A percentile compares a stretch with the other conserved stretches of the same genome.
Conservation (phyloP, 2,113 vertebrate genomes). For the Cyanocitta stelleri region DNA sequence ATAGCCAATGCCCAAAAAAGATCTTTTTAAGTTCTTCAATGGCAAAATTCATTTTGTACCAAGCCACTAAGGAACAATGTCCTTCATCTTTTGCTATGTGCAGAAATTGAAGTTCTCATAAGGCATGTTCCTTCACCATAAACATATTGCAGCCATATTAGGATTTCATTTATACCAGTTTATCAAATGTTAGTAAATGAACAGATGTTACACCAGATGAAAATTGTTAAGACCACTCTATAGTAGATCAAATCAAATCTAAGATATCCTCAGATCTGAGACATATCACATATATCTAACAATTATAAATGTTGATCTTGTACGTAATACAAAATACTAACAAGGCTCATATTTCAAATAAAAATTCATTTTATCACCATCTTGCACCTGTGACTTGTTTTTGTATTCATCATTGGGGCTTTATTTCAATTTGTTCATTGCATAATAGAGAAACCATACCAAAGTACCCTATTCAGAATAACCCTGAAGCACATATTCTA, state of each 20-base stretch:
- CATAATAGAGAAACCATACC: not conserved
- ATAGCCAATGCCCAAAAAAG: not conserved
- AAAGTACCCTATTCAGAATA: not conserved
- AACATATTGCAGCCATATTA: not conserved
- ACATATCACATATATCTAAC: not conserved
- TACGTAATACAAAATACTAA: not conserved
- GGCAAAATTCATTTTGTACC: not conserved
- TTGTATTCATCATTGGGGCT: not conserved
- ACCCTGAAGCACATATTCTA: not conserved
- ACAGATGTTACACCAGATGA: not conserved
- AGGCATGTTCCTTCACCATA: constrained; percentile 61
- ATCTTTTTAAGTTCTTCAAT: not conserved
- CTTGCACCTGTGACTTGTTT: not conserved
- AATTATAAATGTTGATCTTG: not conserved
- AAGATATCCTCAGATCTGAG: not conserved
- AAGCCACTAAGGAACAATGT: not conserved
- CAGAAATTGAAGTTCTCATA: not conserved
- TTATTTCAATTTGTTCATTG: not conserved
- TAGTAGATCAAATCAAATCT: not conserved
- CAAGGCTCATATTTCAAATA: not conserved
- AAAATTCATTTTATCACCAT: constrained; percentile 38
- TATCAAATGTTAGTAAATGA: constrained; percentile 16
- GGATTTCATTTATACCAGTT: not conserved
- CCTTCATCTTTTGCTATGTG: not conserved
- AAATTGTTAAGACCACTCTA: not conserved